A percentile compares a stretch with the other conserved stretches of the same genome.
Evolutionary conservation across 2,888 invertebrate genomes (phyloP).

Genomic region (Sipha maydis): DNA sequence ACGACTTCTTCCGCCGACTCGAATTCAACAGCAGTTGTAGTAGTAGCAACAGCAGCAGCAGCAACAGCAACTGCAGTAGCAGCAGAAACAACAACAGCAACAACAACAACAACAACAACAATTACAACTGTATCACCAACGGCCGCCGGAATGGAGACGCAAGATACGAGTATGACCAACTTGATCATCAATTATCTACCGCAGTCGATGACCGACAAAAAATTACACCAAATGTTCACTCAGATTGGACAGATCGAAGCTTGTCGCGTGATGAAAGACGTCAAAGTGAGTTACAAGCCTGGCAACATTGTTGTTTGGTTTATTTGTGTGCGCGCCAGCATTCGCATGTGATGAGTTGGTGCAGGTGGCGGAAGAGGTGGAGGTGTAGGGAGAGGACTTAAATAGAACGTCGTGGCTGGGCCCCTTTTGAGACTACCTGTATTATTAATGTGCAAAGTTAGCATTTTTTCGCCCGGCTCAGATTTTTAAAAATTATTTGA

Average conservation of each 20-base stretch:
- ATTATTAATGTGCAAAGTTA: neutral
- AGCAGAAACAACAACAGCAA: neutral
- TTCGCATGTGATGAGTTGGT: neutral
- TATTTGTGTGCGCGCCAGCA: neutral
- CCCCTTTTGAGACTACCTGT: neutral
- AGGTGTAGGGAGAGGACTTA: neutral
- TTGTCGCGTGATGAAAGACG: conserved; percentile 91
- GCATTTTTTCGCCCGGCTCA: too few species aligned
- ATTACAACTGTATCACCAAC: neutral
- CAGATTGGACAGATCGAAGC: conserved; percentile 89
- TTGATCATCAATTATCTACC: conserved; percentile 96
- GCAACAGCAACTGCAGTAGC: neutral
- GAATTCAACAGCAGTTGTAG: neutral
- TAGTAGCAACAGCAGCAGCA: neutral
- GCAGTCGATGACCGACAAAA: conserved; percentile 91
- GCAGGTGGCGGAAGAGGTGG: neutral
- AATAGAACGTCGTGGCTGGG: neutral
- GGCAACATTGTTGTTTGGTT: neutral
- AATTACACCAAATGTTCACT: conserved; percentile 87
- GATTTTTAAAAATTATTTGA: too few species aligned
- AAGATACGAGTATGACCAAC: conserved; percentile 73
- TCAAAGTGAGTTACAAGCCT: conserved; percentile 72
- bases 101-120: neutral
- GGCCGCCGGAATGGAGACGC: conserved; percentile 49
- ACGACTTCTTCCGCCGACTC: neutral